These are phyloP conservation scores for Selene dorsalis DNA, from an alignment of 2,797 vertebrate genomes.

Conservation along the genomic window DNA sequence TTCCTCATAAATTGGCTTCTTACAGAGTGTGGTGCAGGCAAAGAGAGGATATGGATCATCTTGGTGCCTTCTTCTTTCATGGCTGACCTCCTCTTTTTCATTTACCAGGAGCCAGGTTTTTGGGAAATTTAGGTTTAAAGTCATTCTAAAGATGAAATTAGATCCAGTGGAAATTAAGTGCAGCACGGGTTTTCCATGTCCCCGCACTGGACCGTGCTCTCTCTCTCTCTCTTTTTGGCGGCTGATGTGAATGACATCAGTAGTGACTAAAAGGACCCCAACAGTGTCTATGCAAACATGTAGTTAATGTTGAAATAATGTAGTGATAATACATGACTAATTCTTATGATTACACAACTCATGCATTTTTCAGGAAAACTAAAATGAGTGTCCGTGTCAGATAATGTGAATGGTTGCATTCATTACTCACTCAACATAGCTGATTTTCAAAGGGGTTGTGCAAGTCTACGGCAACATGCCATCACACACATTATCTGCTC, in stretches of 20 bases:
- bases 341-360: constrained; percentile 11
- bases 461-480: not conserved
- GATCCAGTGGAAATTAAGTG: constrained; percentile 48
- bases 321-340: constrained; percentile 1
- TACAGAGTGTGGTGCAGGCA: constrained; percentile 30
- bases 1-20: constrained; percentile 21
- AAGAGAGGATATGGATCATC: constrained; percentile 45
- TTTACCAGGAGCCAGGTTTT: constrained; percentile 43
- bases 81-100: constrained; percentile 32
- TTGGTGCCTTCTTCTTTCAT: constrained; percentile 46
- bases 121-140: constrained; percentile 42
- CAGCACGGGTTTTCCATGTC: constrained; percentile 54
- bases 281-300: constrained; percentile 16
- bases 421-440: constrained; percentile 12
- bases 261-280: constrained; percentile 32
- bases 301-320: constrained; percentile 32
- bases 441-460: not conserved
- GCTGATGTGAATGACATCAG: constrained; percentile 47
- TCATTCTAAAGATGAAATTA: constrained; percentile 38
- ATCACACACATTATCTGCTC: not conserved
- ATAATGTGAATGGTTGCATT: not conserved
- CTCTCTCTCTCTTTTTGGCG: constrained; percentile 58
- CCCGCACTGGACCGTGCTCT: constrained; percentile 42
- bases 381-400: constrained; percentile 14
- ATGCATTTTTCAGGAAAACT: constrained; percentile 15